Evolutionary conservation across 1,140 invertebrate species (phyloP), one percentile per base, ranked within the genome.

Genomic region (Diachasmimorpha longicaudata): DNA sequence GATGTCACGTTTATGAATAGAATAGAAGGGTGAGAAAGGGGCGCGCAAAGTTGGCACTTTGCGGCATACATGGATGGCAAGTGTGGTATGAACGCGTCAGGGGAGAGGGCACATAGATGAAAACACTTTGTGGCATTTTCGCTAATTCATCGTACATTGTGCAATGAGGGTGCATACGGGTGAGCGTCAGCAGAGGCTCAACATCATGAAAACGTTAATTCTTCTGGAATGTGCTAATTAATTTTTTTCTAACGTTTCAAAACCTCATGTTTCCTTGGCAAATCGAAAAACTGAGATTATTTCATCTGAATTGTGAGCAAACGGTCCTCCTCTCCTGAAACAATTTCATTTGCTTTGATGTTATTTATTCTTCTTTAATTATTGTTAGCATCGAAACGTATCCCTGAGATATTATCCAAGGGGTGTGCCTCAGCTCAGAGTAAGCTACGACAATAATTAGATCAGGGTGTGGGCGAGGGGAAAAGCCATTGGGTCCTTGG

Each of bases 371-470:
- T 52, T 52, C 16, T 19, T 19, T 16, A 52, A 16, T 52, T 52
- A 52, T 52, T 52, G 48, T 52, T 52, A 52, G 48, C 73, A 70
- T 72, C 39, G 39, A 74, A 66, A 48, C 66, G 31, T 3, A 52
- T 19, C 31, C 19, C 55, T 66, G 72, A 67, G 46, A 52, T 16
- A 21, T 44, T 75, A 75, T 76, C 76, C 71, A 74, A 39, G 75
- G 81, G 78, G 79, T 81, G 82, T 81, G 82, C 74, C 77, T 81
- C 16, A n/a, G n/a, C 48, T 9, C 16, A 4, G 48, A n/a, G 48
- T 52, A 52, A 31, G 31, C 58, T 14, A 31, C 31, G 82, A 81
- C 82, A 82, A 84, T 87, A 86, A 85, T 86, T 85, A 85, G 82
- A 87, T 87, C 82, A 80, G 52, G 78, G 81, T 74, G 39, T 52